phyloP scores from a whole-genome alignment of 2,113 vertebrate genomes.

The Morone saxatilis region DNA sequence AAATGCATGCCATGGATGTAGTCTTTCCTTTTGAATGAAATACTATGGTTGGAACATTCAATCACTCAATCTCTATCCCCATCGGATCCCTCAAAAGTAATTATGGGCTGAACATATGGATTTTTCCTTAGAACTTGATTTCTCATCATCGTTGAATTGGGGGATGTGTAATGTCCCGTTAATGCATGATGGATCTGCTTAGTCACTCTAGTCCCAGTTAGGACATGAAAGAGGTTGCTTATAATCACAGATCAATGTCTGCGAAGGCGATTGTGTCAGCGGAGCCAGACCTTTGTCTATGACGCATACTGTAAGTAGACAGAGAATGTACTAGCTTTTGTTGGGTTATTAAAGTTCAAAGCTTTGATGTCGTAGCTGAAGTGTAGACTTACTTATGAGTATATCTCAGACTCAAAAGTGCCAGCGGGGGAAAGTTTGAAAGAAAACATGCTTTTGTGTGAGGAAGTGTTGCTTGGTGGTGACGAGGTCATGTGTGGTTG shows the following conservation, averaged over 20 bases:
- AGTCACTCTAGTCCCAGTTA: slow-evolving; percentile 64
- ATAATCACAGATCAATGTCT: slow-evolving; percentile 77
- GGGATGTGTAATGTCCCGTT: slow-evolving; percentile 75
- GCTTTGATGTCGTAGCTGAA: slow-evolving; percentile 25
- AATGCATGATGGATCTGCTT: slow-evolving; percentile 76
- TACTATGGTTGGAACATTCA: slow-evolving; percentile 43
- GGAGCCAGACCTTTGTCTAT: slow-evolving; percentile 48
- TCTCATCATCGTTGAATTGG: slow-evolving; percentile 72
- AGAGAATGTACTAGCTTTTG: slow-evolving; percentile 6
- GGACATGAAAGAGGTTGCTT: slow-evolving; percentile 70
- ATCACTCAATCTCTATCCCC: slow-evolving; percentile 59
- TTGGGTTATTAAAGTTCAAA: slow-evolving; percentile 38
- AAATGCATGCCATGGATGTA: slow-evolving; percentile 26
- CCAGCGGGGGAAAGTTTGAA: slow-evolving; percentile 7
- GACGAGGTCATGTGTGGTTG: slow-evolving; percentile 56
- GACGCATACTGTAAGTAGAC: slow-evolving; percentile 40
- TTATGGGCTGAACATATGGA: slow-evolving; percentile 77
- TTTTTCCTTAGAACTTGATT: slow-evolving; percentile 77
- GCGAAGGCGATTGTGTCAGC: slow-evolving; percentile 45
- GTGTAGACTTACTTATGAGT: slow-evolving; percentile 22
- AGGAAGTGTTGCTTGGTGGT: slow-evolving; percentile 18
- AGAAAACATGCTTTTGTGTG: slow-evolving; percentile 14
- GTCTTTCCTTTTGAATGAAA: slow-evolving; percentile 53
- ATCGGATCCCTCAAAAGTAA: slow-evolving; percentile 72
- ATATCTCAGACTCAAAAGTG: slow-evolving; percentile 33